Percentiles rank a stretch among this genome's conserved stretches.
These are phyloP conservation scores for Cecropterus lyciades DNA, from an alignment of 1,140 invertebrate genomes.

Conservation along the genomic window DNA sequence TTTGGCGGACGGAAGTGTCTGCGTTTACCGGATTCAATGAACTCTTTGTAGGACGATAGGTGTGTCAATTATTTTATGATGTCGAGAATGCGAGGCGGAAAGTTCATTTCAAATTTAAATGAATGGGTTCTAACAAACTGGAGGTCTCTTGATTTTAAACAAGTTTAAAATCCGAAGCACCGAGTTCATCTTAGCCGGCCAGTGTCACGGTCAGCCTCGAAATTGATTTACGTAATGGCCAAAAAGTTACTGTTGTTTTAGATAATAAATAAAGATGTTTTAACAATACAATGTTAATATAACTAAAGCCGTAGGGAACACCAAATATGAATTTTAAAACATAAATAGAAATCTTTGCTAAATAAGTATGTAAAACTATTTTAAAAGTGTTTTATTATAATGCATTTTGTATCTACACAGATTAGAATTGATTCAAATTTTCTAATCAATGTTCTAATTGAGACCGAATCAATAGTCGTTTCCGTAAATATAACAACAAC, in stretches of 20 bases:
- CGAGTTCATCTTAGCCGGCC: not conserved
- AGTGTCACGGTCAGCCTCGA: not conserved
- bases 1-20: conserved; percentile 62
- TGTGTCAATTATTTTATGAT: conserved; percentile 33
- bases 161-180: not conserved
- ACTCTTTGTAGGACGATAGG: conserved; percentile 56
- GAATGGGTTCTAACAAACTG: not conserved
- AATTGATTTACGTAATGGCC: not conserved
- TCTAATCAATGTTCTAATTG: too few relatives aligned
- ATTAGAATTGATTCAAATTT: too few relatives aligned
- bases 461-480: too few relatives aligned
- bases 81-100: conserved; percentile 20
- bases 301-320: too few relatives aligned
- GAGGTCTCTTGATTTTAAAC: conserved; percentile 2
- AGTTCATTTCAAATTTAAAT: conserved; percentile 37
- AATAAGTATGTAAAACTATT: too few relatives aligned
- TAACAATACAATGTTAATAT: too few relatives aligned
- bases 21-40: conserved; percentile 73
- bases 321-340: too few relatives aligned
- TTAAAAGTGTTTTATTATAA: too few relatives aligned
- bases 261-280: too few relatives aligned
- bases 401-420: too few relatives aligned
- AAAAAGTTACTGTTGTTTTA: not conserved
- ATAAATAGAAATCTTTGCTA: too few relatives aligned
- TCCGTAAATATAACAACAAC: too few relatives aligned